phyloP scores from a whole-genome alignment of 30 jellyfish, hydroid and myxozoan genomes.

The Chrysaora quinquecirrha region DNA sequence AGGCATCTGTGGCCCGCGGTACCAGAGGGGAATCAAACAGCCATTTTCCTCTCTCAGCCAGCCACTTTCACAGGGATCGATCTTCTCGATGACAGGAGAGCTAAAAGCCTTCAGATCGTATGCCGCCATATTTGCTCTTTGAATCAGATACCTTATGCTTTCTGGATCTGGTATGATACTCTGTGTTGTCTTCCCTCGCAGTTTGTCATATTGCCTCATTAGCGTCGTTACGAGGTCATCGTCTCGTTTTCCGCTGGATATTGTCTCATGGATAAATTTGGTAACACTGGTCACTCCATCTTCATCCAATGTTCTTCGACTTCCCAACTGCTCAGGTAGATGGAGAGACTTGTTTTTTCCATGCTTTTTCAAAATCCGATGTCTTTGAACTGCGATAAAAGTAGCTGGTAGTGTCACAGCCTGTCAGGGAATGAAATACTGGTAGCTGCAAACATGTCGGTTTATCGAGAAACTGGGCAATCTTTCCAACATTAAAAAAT shows the following conservation, averaged over 20 bases:
- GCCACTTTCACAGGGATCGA: not conserved
- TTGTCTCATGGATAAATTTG: not conserved
- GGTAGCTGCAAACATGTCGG: not conserved
- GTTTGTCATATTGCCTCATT: not conserved
- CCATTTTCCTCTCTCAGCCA: not conserved
- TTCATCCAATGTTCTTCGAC: not conserved
- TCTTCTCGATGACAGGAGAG: too few relatives aligned
- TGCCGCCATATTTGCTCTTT: not conserved
- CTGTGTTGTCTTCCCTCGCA: not conserved
- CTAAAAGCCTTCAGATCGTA: not conserved
- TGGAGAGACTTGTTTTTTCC: not conserved
- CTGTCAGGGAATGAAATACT: not conserved
- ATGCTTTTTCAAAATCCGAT: not conserved
- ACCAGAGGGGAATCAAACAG: not conserved
- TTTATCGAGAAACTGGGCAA: not conserved
- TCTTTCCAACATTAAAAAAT: not conserved
- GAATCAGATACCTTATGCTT: not conserved
- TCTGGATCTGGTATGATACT: not conserved
- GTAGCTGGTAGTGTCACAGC: constrained; percentile 1
- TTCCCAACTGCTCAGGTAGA: not conserved
- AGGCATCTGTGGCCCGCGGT: not conserved
- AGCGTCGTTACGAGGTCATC: not conserved
- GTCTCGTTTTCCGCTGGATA: not conserved
- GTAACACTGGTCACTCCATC: not conserved
- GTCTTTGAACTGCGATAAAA: not conserved